Evolutionary conservation across 2,797 vertebrate genomes (phyloP).

Genomic region (Bovichtus variegatus): DNA sequence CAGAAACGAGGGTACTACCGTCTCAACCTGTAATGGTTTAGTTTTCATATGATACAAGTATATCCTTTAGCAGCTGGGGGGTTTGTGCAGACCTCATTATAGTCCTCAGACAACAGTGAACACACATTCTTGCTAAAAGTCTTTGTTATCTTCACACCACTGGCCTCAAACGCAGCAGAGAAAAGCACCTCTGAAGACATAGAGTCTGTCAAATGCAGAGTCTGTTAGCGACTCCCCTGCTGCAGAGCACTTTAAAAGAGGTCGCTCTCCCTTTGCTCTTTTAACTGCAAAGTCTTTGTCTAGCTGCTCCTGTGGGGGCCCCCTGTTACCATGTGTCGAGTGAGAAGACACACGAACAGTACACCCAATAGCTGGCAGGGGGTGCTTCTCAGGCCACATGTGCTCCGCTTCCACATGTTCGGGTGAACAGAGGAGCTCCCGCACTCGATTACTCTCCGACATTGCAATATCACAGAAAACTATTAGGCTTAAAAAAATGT

Average conservation of each 20-base stretch:
- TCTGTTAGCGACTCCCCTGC: conserved; percentile 20
- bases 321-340: conserved; percentile 10
- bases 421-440: neutral
- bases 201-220: conserved; percentile 9
- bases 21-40: neutral
- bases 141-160: conserved; percentile 11
- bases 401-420: conserved; percentile 22
- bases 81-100: conserved; percentile 6
- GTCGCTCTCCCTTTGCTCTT: conserved; percentile 41
- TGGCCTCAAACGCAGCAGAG: conserved; percentile 18
- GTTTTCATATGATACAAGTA: neutral
- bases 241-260: conserved; percentile 20
- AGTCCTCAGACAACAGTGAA: conserved; percentile 9
- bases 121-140: conserved; percentile 13
- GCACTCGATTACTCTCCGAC: neutral
- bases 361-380: neutral
- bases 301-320: conserved; percentile 48
- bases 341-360: neutral
- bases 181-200: neutral
- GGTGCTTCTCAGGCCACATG: conserved; percentile 1
- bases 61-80: neutral
- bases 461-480: neutral
- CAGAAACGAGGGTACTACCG: neutral
- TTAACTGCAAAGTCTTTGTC: conserved; percentile 45
- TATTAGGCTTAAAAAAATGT: neutral